A percentile compares a stretch with the other conserved stretches of the same genome.
Conservation (phyloP, 2,888 invertebrate genomes). For the Mythimna impura region DNA sequence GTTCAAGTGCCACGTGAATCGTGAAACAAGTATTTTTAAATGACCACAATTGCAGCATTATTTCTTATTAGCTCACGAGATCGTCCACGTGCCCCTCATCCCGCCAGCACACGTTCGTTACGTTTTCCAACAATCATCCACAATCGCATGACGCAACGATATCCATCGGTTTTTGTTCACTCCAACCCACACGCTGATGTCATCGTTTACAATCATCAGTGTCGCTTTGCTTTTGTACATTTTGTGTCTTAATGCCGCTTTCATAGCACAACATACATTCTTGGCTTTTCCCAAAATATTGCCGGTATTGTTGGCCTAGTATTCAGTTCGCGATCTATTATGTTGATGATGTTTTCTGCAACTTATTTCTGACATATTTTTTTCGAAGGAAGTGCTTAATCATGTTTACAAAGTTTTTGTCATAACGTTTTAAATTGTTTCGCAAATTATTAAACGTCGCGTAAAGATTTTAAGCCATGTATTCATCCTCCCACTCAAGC, state of each 20-base stretch:
- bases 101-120: constrained; percentile 62
- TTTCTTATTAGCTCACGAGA: constrained; percentile 63
- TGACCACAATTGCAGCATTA: constrained; percentile 21
- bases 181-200: constrained; percentile 79
- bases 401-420: constrained; percentile 11
- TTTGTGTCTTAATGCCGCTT: constrained; percentile 47
- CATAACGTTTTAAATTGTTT: constrained; percentile 18
- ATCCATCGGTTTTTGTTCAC: constrained; percentile 76
- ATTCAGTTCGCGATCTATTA: constrained; percentile 35
- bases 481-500: constrained; percentile 5
- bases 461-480: constrained; percentile 1
- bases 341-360: constrained; percentile 22
- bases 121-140: constrained; percentile 68
- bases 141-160: constrained; percentile 75
- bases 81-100: constrained; percentile 68
- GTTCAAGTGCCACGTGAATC: constrained; percentile 36
- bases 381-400: constrained; percentile 11
- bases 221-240: constrained; percentile 52
- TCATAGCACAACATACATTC: constrained; percentile 47
- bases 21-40: constrained; percentile 12
- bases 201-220: constrained; percentile 71
- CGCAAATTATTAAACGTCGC: constrained; percentile 2
- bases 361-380: constrained; percentile 13
- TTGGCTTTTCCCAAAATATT: constrained; percentile 42
- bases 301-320: constrained; percentile 29